phyloP scores from a whole-genome alignment of 2,797 vertebrate species.

The Chlorospingus semifuscus region DNA sequence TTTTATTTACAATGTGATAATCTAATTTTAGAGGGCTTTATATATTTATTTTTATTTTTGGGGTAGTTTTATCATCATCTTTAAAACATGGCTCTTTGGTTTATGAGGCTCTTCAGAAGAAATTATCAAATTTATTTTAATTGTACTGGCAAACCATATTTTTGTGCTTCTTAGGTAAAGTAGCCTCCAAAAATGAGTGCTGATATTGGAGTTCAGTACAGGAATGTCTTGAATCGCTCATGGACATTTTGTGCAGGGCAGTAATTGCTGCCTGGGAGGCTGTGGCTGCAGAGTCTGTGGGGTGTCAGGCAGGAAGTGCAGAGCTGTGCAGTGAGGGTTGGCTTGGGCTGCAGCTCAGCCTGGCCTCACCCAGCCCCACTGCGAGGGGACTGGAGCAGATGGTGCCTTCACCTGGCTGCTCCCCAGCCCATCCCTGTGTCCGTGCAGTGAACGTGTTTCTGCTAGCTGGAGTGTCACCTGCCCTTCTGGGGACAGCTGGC shows the following conservation, averaged over 20 bases:
- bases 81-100: not conserved
- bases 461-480: not conserved
- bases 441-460: rapidly evolving
- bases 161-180: not conserved
- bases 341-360: not conserved
- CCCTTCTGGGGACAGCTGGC: not conserved
- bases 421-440: not conserved
- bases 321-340: not conserved
- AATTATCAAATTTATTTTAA: not conserved
- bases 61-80: not conserved
- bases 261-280: not conserved
- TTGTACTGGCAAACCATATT: not conserved
- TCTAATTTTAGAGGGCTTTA: not conserved
- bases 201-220: rapidly evolving
- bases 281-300: not conserved
- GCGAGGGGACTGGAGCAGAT: not conserved
- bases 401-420: not conserved
- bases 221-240: not conserved
- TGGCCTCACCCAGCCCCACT: not conserved
- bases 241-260: not conserved
- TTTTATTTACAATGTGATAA: not conserved
- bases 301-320: not conserved
- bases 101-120: not conserved
- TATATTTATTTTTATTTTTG: not conserved
- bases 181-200: not conserved